Evolutionary conservation across 1,140 invertebrate genomes (phyloP), one percentile per base, ranked within the genome.

Genomic region (Bradysia coprophila): DNA sequence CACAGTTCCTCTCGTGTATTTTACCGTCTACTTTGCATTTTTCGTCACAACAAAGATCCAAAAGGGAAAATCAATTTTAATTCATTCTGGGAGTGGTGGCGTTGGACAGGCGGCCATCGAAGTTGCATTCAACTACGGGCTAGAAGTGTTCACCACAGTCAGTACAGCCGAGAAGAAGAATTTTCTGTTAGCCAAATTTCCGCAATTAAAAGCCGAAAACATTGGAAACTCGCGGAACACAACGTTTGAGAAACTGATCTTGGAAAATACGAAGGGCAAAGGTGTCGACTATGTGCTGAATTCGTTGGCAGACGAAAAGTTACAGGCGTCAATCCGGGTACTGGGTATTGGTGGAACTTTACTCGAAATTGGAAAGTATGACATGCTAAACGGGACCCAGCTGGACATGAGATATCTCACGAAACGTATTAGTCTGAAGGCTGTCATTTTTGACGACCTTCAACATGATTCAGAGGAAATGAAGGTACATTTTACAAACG

Each of bases 321-420:
- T 98, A 13, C 85, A 88, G 59, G 92, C 92, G 2, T 91, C 88
- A 41, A 65, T 97, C 4, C 73, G 90, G 42, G 91, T 91, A 57
- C 62, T 97, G 24, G 88, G 86, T 1, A 66, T 76, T 37, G 84
- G 91, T 54, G 93, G 91, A 23, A 73, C 90, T 23, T 97, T 97
- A 67, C 66, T 96, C 21, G 93, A 98, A 67, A 97, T 98, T 52
- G 94, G 93, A 46, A 98, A 98, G 64, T 89, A 82, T 47, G 93
- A 98, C 67, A 62, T 98, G 21, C 89, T 87, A 4, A 93, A 93
- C 51, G 88, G 97, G 59, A 78, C 72, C 11, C 62, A 76, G 3
- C 57, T 96, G 40, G 91, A 92, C 11, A 96, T 98, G 92, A 72
- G 85, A 0, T 56, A 96, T 3, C 95, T 98, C 65, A 62, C 97